Percentiles rank a stretch among this genome's conserved stretches.
phyloP scores from a whole-genome alignment of 2,888 invertebrate genomes.

The Ichneumoninae sp. region DNA sequence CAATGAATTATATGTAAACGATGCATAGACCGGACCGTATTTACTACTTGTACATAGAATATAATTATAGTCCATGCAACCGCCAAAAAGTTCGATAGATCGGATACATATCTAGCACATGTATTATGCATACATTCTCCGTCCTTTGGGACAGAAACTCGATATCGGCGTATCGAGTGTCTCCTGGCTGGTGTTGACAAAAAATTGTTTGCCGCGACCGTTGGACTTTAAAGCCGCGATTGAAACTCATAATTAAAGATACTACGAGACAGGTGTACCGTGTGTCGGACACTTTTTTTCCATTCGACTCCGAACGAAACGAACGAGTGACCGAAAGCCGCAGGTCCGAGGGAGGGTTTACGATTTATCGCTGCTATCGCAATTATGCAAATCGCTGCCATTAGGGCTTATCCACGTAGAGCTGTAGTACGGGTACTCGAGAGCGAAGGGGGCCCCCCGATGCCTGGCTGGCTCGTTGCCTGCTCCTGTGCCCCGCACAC shows the following conservation, averaged over 20 bases:
- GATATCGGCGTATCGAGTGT: neutral
- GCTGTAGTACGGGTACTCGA: slow-evolving; percentile 18
- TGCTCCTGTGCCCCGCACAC: neutral
- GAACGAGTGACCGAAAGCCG: slow-evolving; percentile 34
- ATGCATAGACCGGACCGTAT: neutral
- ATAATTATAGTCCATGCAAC: neutral
- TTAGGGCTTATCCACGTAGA: slow-evolving; percentile 59
- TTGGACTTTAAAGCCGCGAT: slow-evolving; percentile 39
- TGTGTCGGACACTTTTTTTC: neutral
- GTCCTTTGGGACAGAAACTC: slow-evolving; percentile 4
- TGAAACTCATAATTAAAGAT: slow-evolving; percentile 53
- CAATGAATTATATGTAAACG: neutral
- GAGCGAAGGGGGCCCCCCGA: slow-evolving; percentile 24
- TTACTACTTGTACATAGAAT: neutral
- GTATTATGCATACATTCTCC: neutral
- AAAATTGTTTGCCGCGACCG: slow-evolving; percentile 43
- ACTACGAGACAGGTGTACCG: slow-evolving; percentile 54
- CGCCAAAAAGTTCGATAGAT: neutral
- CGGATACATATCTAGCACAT: neutral
- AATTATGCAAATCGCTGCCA: slow-evolving; percentile 65
- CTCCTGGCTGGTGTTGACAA: neutral
- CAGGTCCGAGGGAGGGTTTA: slow-evolving; percentile 44
- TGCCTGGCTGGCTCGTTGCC: slow-evolving; percentile 2
- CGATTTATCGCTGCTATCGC: slow-evolving; percentile 64
- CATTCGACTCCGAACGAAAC: neutral